Conservation (phyloP, 2,888 invertebrate genomes). For the Xanthia icteritia region DNA sequence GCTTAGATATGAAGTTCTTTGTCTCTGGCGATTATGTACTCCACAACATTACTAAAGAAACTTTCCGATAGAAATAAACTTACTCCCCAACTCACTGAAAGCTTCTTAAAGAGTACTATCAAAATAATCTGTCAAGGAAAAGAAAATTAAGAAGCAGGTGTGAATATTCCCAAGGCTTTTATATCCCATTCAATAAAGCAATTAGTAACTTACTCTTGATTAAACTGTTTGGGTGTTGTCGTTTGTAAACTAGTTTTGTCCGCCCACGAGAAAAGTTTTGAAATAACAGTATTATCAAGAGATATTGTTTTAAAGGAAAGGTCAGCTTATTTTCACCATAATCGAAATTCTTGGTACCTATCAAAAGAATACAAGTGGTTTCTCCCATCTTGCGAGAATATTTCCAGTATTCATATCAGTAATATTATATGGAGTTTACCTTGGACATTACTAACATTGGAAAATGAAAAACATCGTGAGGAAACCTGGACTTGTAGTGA, state of each 20-base stretch:
- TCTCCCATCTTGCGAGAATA: background rate
- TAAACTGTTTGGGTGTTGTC: constrained; percentile 20
- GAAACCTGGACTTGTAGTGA: background rate
- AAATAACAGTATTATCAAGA: background rate
- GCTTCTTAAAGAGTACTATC: background rate
- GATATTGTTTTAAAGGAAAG: background rate
- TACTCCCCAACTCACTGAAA: background rate
- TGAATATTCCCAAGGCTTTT: constrained; percentile 25
- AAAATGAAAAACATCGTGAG: background rate
- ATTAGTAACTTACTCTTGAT: constrained; percentile 28
- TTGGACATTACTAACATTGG: too few species aligned
- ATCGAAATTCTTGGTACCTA: background rate
- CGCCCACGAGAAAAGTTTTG: background rate
- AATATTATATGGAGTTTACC: too few species aligned
- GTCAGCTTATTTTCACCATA: background rate
- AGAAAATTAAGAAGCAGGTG: constrained; percentile 19
- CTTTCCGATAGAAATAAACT: background rate
- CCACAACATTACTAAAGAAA: background rate
- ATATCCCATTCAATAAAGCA: constrained; percentile 17
- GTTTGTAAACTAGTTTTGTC: background rate
- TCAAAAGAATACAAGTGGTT: background rate
- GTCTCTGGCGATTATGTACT: background rate
- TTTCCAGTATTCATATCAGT: background rate
- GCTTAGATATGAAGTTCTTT: too few species aligned
- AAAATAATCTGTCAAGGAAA: background rate